Conservation (phyloP, 2,888 invertebrate genomes). For the Stomorhina lunata region DNA sequence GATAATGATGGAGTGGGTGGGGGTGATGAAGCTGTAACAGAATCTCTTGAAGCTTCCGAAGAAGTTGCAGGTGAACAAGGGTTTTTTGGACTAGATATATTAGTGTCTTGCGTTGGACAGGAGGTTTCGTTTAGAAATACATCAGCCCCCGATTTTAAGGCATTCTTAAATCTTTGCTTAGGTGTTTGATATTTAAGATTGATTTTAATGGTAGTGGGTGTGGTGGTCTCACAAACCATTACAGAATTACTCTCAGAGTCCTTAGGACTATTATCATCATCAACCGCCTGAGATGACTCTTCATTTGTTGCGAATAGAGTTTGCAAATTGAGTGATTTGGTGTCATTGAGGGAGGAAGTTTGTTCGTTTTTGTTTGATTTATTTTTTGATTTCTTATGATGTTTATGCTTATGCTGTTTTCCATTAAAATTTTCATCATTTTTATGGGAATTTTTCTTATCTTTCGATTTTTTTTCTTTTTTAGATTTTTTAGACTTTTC, state of each 20-base stretch:
- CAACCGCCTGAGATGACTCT: neutral
- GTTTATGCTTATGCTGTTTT: conserved; percentile 63
- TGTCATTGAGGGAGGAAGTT: neutral
- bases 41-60: conserved; percentile 20
- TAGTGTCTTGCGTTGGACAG: neutral
- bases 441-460: conserved; percentile 65
- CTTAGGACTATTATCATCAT: conserved; percentile 5
- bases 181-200: conserved; percentile 72
- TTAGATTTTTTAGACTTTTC: conserved; percentile 68
- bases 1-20: conserved; percentile 11
- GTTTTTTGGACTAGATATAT: conserved; percentile 24
- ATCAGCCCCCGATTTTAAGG: conserved; percentile 48
- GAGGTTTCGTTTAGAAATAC: neutral
- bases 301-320: neutral
- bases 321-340: conserved; percentile 6
- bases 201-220: conserved; percentile 73
- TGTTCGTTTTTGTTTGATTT: conserved; percentile 43
- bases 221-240: conserved; percentile 57
- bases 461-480: conserved; percentile 69
- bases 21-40: conserved; percentile 23
- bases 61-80: neutral
- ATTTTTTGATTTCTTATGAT: conserved; percentile 59
- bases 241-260: conserved; percentile 34
- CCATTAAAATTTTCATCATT: conserved; percentile 63
- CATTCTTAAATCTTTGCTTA: conserved; percentile 59